A percentile compares a stretch with the other conserved stretches of the same genome.
Conservation (phyloP, 2,797 vertebrate genomes). For the Lacerta viridis region DNA sequence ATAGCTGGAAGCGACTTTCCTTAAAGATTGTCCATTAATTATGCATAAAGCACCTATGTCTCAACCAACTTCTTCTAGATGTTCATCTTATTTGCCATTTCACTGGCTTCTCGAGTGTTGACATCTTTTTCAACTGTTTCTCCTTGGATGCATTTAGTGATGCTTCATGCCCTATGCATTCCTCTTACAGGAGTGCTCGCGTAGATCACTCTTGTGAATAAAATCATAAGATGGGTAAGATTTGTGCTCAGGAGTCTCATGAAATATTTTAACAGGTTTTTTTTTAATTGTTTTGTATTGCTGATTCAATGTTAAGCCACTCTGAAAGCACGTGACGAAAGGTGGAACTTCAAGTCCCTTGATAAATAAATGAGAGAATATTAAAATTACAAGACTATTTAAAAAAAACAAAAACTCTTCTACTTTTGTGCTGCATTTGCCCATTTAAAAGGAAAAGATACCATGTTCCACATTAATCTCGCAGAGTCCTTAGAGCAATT, state of each 20-base stretch:
- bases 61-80: not conserved
- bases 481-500: conserved; percentile 57
- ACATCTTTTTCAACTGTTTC: not conserved
- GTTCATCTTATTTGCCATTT: conserved; percentile 19
- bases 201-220: conserved; percentile 4
- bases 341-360: too few relatives aligned
- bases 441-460: conserved; percentile 59
- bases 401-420: conserved; percentile 35
- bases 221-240: not conserved
- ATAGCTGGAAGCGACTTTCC: conserved; percentile 22
- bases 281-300: too few relatives aligned
- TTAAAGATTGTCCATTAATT: conserved; percentile 22
- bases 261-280: too few relatives aligned
- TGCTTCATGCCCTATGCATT: conserved; percentile 11
- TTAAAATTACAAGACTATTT: conserved; percentile 41
- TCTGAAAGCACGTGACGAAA: too few relatives aligned
- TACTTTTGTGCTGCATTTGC: conserved; percentile 52
- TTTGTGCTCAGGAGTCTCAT: not conserved
- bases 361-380: conserved; percentile 15
- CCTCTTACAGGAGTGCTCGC: not conserved
- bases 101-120: conserved; percentile 1
- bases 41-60: not conserved
- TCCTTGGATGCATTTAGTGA: conserved; percentile 1
- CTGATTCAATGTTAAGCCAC: too few relatives aligned
- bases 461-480: conserved; percentile 56